Base-by-base conservation (phyloP, 2,113 vertebrate genomes). In the Narcine bancroftii region DNA sequence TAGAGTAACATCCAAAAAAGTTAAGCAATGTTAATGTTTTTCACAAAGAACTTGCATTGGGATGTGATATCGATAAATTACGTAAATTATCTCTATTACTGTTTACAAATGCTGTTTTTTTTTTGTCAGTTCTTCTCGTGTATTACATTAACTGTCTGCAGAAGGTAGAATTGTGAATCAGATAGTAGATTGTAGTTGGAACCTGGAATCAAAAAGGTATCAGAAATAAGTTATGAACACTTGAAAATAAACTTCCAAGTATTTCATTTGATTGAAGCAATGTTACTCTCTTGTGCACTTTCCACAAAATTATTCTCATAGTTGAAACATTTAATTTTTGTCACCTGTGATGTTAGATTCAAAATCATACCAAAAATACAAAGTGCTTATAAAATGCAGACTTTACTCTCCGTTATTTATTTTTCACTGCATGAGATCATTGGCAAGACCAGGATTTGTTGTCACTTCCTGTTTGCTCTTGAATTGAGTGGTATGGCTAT, bases 71-170 rank as follows among this genome's bases (percentile, higher is more conserved):
- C 89, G 71, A 69, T 69, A 71, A 87, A 69, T 71, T 91, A 63
- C 42, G 63, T 89, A 91, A 91, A 65, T 91, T 63, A 65, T 91
- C 89, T 69, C 65, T 91, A 65, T 91, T 69, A 71, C 65, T 91
- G 45, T 91, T 45, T 39, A 66, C 89, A 71, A 89, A 91, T 69
- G 39, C 42, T 47, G 65, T 66, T 69, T 69, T 66, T 69, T 69
- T 75, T 91, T 91, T 91, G 89, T 91, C 89, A 91, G 39, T 91
- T 91, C 65, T 69, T 91, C 89, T 42, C 42, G 65, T 91, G 89
- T 91, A 91, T 69, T 91, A 91, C 89, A 91, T 69, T 69, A 91
- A 91, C 89, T 91, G 89, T 91, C 63, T 91, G 89, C 89, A 91
- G 89, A 91, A 91, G 65, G 63, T 91, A 91, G 89, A 91, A 91